Evolutionary conservation across 2,888 invertebrate genomes (phyloP), one percentile per base, ranked within the genome.

Genomic region (Ariolimax columbianus): DNA sequence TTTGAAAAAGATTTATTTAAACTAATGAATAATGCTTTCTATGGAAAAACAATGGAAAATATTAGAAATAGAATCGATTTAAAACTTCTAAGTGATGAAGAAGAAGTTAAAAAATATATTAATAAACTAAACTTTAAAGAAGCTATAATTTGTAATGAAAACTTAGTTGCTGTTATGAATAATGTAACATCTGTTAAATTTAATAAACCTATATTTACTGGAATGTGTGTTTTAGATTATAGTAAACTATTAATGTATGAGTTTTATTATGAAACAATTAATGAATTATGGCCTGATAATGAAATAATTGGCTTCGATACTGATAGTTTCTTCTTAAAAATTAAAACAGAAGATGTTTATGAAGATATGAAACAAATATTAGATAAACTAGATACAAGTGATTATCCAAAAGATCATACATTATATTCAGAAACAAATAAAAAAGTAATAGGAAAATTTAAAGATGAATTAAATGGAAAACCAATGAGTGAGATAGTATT

Each of bases 1-100:
- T 94, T 93, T 88, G 91, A 91, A 82, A 84, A 93, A 92, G 87
- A 91, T 86, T 91, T 94, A 40, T 87, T 83, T 14, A 81, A 81
- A 81, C 26, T 81, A 51, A 81, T 81, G 80, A 81, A 70, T 30
- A 68, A 81, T 66, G 51, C 70, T 47, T 38, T 81, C 43, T 81
- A 40, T 81, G 80, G 80, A 19, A 81, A 81, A 47, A 81, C 80
- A 36, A 47, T 81, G 36, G 80, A 66, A 68, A 81, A 81, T 17
- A 40, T 38, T 11, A 59, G 63, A 63, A 26, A 40, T 6, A 40
- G 66, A 40, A 30, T 55, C 30, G 38, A 72, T 51, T 38, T 81
- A 33, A 33, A 79, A 23, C 33, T 79, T 43, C 23, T 43, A 78
- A 38, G 63, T 59, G 72, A 81, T 81, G 38, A 72, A 66, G 23